Base-by-base conservation (phyloP, 2,888 invertebrate genomes). In the Ichneumon xanthorius region DNA sequence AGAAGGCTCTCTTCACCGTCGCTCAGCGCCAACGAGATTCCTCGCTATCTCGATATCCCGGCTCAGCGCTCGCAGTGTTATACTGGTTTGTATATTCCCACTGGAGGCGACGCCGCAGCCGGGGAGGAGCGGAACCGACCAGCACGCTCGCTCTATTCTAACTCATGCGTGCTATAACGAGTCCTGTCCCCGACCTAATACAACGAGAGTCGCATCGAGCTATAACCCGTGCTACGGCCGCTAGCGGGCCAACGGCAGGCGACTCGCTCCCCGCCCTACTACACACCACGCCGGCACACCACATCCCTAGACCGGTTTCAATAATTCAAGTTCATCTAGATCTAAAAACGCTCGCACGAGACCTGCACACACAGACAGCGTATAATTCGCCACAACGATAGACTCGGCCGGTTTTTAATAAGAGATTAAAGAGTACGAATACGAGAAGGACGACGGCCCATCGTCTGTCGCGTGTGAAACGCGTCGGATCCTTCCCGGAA, bases 171-270 rank as follows among this genome's bases (percentile, higher is more conserved):
- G 89, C 87, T 89, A 88, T 88, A 91, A 82, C 81, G 82, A 86
- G 88, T 88, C 87, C 88, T 88, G 91, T 90, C 91, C 92, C 92
- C 92, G 92, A 92, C 92, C 93, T 92, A 90, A 92, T 92, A 90
- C 92, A 93, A 92, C 92, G 88, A 90, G 90, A 90, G 86, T 88
- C 87, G 89, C 83, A 89, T 89, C 89, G 89, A 89, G 91, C 89
- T 87, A 87, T 84, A 86, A 87, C 88, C 80, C 88, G 86, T 75
- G 77, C 67, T 67, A 65, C 19, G 67, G 67, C 37, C n/a, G 16
- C 37, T 26, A 81, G 16, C n/a, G 37, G 9, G 22, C 22, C 76
- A 37, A 22, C 75, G 63, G 76, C 45, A 61, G 75, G 63, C 63
- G 33, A 33, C 30, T 14, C 6, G 63, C 22, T 55, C 72, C 61